A percentile compares a stretch with the other conserved stretches of the same genome.
Conservation (phyloP, 2,888 invertebrate species). For the Xestia xanthographa region DNA sequence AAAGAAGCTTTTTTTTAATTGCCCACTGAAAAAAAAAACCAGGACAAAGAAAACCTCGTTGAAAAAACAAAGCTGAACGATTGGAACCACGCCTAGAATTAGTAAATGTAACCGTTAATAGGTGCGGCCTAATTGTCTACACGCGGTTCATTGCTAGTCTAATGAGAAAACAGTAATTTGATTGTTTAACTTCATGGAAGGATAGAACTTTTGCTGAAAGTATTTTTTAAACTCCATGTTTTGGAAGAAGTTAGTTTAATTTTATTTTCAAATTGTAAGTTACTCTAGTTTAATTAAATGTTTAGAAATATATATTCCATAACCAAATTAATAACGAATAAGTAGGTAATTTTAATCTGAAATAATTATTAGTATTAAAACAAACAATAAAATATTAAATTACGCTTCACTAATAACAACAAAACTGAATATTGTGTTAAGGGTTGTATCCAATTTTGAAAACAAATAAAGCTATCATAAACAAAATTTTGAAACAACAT, state of each 20-base stretch:
- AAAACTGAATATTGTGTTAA: not conserved
- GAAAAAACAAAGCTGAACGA: conserved; percentile 8
- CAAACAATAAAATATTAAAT: not conserved
- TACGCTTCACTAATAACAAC: not conserved
- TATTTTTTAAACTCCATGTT: not conserved
- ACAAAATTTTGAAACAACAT: conserved; percentile 15
- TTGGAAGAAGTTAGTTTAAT: not conserved
- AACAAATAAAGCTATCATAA: conserved; percentile 15
- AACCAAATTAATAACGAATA: not conserved
- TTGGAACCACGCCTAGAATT: conserved; percentile 34
- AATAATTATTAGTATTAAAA: not conserved
- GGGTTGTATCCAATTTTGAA: not conserved
- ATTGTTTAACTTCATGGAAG: conserved; percentile 39
- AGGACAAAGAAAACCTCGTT: not conserved
- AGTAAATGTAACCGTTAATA: conserved; percentile 28
- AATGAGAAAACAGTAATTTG: conserved; percentile 47
- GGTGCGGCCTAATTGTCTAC: conserved; percentile 46
- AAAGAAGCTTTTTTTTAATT: not conserved
- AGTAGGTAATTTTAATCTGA: not conserved
- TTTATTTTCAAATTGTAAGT: not conserved
- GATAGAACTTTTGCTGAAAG: conserved; percentile 12
- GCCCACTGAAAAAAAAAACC: not conserved
- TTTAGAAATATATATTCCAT: not conserved
- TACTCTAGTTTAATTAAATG: not conserved
- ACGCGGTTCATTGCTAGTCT: conserved; percentile 41